Conservation (phyloP, 1,140 invertebrate species). For the Steinernema khuongi region DNA sequence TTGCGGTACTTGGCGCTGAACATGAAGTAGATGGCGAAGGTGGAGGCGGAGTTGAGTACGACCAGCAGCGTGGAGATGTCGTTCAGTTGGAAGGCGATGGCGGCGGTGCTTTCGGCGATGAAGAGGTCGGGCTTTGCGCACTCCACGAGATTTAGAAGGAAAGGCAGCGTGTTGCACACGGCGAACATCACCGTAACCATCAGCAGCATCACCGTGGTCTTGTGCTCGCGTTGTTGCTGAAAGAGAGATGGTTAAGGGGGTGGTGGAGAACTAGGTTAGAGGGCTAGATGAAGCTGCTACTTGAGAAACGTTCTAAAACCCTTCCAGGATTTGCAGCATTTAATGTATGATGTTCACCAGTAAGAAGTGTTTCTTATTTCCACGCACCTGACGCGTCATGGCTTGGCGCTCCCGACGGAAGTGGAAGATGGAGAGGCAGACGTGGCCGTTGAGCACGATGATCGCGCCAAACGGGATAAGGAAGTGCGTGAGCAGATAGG, state of each 20-base stretch:
- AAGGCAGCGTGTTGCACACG: constrained; percentile 50
- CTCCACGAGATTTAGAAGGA: constrained; percentile 50
- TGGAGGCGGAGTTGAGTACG: constrained; percentile 42
- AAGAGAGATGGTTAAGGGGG: constrained; percentile 12
- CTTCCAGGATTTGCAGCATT: too few species aligned
- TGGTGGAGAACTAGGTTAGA: neutral
- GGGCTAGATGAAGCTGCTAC: neutral
- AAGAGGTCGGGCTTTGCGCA: constrained; percentile 50
- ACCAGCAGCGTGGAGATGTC: constrained; percentile 54
- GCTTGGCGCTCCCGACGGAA: constrained; percentile 38
- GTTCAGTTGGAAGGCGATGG: constrained; percentile 48
- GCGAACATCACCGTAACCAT: constrained; percentile 54
- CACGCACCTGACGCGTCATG: constrained; percentile 43
- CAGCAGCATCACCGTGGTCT: constrained; percentile 50
- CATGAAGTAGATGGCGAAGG: constrained; percentile 40
- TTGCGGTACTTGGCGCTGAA: constrained; percentile 44
- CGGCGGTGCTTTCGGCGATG: constrained; percentile 40
- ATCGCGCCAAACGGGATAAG: constrained; percentile 50
- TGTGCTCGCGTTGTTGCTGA: constrained; percentile 53
- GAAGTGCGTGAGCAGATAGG: constrained; percentile 53
- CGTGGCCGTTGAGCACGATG: constrained; percentile 48
- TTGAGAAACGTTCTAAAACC: too few species aligned
- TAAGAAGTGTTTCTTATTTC: too few species aligned
- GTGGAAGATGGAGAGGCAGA: constrained; percentile 44
- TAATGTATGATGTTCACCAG: neutral